These are phyloP conservation scores for Drosophila demipolita DNA, from an alignment of 2,888 invertebrate species.

Conservation along the genomic window DNA sequence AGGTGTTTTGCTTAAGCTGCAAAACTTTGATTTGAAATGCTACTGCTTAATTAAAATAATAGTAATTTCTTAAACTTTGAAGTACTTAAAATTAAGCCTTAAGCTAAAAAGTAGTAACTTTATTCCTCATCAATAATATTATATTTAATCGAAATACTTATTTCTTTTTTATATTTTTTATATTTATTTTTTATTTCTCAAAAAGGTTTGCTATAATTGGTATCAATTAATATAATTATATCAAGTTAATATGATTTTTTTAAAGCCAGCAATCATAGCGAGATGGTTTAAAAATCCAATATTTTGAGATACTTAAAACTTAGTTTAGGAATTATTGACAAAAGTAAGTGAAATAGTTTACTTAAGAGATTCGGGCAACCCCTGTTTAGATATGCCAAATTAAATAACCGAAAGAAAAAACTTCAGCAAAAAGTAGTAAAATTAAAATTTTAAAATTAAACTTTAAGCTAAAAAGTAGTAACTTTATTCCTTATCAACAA, in stretches of 20 bases:
- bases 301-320: not conserved
- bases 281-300: not conserved
- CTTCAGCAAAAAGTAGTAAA: not conserved
- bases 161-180: too few relatives aligned
- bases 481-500: not conserved
- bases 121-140: not conserved
- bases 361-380: not conserved
- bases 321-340: not conserved
- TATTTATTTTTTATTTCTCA: not conserved
- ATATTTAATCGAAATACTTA: not conserved
- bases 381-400: not conserved
- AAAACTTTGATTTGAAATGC: slow-evolving; percentile 1
- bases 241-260: not conserved
- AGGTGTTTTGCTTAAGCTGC: slow-evolving; percentile 7
- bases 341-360: not conserved
- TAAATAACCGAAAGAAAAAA: not conserved
- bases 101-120: not conserved
- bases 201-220: not conserved
- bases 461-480: too few relatives aligned
- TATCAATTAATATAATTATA: not conserved
- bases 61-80: not conserved
- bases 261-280: not conserved
- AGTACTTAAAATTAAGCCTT: not conserved
- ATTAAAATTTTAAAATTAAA: not conserved
- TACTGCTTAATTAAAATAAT: slow-evolving; percentile 3